A percentile compares a stretch with the other conserved stretches of the same genome.
These are phyloP conservation scores for Heterochromis multidens DNA, from an alignment of 2,113 vertebrate genomes.

Conservation along the genomic window DNA sequence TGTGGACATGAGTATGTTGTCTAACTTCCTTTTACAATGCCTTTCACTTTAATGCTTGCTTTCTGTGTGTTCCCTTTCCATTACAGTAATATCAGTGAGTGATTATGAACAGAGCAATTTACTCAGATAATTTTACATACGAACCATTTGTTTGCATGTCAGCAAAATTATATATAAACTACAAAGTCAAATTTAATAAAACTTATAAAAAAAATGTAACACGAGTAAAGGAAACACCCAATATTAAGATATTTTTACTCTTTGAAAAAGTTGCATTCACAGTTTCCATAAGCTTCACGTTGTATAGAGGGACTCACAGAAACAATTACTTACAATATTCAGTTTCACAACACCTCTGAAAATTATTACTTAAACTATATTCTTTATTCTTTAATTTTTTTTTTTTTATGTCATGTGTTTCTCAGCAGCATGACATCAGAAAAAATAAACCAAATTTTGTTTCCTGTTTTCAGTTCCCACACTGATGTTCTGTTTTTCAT, in stretches of 20 bases:
- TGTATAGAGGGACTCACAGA: background rate
- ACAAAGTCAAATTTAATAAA: too few relatives aligned
- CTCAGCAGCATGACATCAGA: background rate
- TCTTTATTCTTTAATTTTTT: background rate
- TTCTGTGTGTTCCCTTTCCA: background rate
- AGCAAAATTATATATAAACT: too few relatives aligned
- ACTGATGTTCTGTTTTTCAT: background rate
- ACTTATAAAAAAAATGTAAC: too few relatives aligned
- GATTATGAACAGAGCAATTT: background rate
- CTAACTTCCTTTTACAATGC: background rate
- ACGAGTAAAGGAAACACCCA: too few relatives aligned
- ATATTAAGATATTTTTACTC: too few relatives aligned
- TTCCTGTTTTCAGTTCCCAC: background rate
- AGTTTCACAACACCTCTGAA: background rate
- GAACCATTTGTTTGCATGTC: too few relatives aligned
- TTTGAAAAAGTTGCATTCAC: too few relatives aligned
- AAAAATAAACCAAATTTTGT: background rate
- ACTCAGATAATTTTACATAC: background rate
- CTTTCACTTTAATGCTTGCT: background rate
- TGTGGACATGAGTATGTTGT: background rate
- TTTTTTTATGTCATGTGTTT: background rate
- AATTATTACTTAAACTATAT: background rate
- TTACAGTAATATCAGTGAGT: background rate
- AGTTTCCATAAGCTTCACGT: background rate
- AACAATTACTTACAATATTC: background rate